Evolutionary conservation across 1,140 invertebrate species (phyloP), one percentile per base, ranked within the genome.

Genomic region (Lepidurus couesii): DNA sequence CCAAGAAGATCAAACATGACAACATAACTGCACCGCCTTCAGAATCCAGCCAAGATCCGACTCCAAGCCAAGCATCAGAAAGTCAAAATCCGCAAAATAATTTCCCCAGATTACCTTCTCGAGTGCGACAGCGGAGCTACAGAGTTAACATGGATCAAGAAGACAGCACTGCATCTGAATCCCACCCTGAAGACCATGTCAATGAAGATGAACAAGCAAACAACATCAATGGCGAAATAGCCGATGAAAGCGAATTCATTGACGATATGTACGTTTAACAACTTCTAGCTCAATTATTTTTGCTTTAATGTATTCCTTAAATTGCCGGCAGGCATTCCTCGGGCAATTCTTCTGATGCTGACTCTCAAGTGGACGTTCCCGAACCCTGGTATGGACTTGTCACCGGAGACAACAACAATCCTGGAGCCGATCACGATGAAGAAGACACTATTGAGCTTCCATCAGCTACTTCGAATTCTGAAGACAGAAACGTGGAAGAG

Each of bases 111-210:
- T 21, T 65, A 7, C 16, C 53, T 9, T 65, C 53, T 21, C 16
- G 53, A 65, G 53, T 65, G 21, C 53, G 53, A 11, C 53, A 13
- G 53, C 53, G 53, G n/a, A 65, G 53, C 53, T 65, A 65, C 53
- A 13, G 53, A 65, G 53, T 65, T 21, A 65, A 65, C 8, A 65
- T 65, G 53, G 53, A 65, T 34, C 34, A 34, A 65, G 9, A 65
- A 65, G 53, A 65, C 21, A 21, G 16, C 16, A 65, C 1, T 16
- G 16, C 53, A 1, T 7, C n/a, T 7, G 53, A 65, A 16, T 65
- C 53, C 6, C 21, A 7, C 13, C 53, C n/a, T 7, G 53, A 65
- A 11, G 34, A 34, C 34, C 34, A 34, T 21, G 53, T 65, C 1
- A 16, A 65, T 21, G 13, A 65, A 16, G 53, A 65, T 65, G 53